Base-by-base conservation (phyloP, 2,113 vertebrate genomes). In the Rhinoptilus africanus region DNA sequence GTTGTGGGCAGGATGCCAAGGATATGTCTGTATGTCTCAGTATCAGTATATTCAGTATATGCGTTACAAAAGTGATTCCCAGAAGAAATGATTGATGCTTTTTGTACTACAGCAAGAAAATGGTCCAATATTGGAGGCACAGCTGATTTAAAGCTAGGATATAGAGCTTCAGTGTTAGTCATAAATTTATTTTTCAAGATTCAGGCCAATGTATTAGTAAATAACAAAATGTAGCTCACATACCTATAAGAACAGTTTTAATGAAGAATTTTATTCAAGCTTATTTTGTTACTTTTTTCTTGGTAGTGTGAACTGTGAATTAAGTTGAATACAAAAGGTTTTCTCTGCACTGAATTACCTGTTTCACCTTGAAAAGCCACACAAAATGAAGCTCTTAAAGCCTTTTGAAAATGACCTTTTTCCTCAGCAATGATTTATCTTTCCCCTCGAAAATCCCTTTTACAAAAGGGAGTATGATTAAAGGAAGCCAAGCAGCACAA, bases 391-490 rank as follows among this genome's bases (percentile, higher is more conserved):
- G 97, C 96, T 98, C 97, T 97, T 98, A 99, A 98, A 99, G 98
- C 98, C 97, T 98, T 99, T 99, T 98, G 96, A 98, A 97, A 98
- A 98, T 98, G 98, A 98, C 98, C 99, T 98, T 98, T 97, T 97
- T 92, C 98, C 98, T 99, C 98, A 98, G 98, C 98, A 98, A 98
- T 99, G 98, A 99, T 99, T 99, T 99, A 99, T 99, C 97, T 98
- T 98, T 97, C 96, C 96, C 96, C 96, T 97, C 89, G 91, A 98
- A 98, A 98, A 98, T 98, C 98, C 98, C 93, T 98, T 98, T 98
- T 97, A 98, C 98, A 98, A 98, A 98, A 97, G 98, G 97, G 97
- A 97, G 97, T 97, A 96, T 98, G 98, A 98, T 98, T 98, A 99
- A 98, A 98, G 98, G 98, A 98, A 98, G 98, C 98, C 98, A 98